Evolutionary conservation across 2,797 vertebrate species (phyloP).

Genomic region (Parotocinclus haroldoi): DNA sequence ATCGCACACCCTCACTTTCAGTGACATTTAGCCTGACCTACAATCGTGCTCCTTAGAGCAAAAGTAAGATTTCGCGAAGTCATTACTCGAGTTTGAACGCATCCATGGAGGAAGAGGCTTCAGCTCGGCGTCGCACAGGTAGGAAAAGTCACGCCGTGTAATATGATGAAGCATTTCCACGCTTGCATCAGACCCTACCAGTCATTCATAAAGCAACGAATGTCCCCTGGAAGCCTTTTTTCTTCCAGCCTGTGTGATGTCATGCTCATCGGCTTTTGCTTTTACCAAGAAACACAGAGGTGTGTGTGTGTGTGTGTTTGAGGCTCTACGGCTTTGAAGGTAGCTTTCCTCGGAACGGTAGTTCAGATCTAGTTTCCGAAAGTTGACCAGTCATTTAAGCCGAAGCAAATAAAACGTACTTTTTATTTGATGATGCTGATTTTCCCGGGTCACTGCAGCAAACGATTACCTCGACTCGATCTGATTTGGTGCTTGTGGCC

Average conservation of each 20-base stretch:
- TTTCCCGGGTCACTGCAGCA: no score
- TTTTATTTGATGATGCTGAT: no score
- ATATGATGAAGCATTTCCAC: background rate
- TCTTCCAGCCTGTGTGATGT: constrained; percentile 13
- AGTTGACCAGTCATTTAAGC: constrained; percentile 43
- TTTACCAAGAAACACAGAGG: constrained; percentile 22
- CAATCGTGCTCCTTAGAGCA: no score
- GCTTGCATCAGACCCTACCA: background rate
- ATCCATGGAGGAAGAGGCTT: no score
- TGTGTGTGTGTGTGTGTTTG: constrained; percentile 17
- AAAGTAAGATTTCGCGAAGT: no score
- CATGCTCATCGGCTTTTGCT: constrained; percentile 33
- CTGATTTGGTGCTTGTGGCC: no score
- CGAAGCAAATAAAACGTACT: no score
- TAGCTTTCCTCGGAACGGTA: constrained; percentile 17
- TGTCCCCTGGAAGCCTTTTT: background rate
- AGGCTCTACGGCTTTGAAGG: constrained; percentile 28
- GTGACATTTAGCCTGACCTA: no score
- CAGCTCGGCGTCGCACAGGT: no score
- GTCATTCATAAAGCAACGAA: constrained; percentile 2
- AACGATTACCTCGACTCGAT: no score
- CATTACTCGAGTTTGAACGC: no score
- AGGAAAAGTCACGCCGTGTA: background rate
- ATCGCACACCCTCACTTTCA: no score
- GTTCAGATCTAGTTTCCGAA: constrained; percentile 59